Conservation (phyloP, 2,113 vertebrate species). For the Hucho hucho region DNA sequence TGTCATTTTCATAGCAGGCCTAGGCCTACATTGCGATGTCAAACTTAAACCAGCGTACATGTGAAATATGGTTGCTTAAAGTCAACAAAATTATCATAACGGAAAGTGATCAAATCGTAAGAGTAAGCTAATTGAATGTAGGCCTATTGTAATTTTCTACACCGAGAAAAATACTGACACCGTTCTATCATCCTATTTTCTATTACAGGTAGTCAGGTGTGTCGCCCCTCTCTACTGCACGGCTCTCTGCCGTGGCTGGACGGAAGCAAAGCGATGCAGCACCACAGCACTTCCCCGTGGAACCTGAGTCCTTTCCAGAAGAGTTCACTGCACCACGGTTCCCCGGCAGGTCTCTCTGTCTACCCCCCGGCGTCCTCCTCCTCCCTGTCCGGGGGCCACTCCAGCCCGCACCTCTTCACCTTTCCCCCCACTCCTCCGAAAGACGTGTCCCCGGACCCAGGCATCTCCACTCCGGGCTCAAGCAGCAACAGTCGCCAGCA, state of each 20-base stretch:
- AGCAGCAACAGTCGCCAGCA: conserved; percentile 80
- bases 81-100: no score
- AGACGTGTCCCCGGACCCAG: conserved; percentile 95
- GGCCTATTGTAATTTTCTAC: not conserved
- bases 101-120: no score
- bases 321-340: conserved; percentile 92
- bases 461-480: conserved; percentile 88
- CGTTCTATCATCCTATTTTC: conserved; percentile 28
- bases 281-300: conserved; percentile 94
- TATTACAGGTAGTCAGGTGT: conserved; percentile 90
- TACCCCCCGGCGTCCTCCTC: conserved; percentile 93
- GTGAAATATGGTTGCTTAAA: no score
- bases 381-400: conserved; percentile 90
- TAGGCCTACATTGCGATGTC: no score
- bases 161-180: not conserved
- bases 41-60: no score
- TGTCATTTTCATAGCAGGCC: not conserved
- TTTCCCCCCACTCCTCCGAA: conserved; percentile 98
- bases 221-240: conserved; percentile 92
- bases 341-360: conserved; percentile 91
- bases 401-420: conserved; percentile 96
- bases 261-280: conserved; percentile 90
- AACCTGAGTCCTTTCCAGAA: conserved; percentile 98
- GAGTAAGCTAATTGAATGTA: not conserved
- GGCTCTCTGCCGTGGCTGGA: conserved; percentile 96